Base-by-base conservation (phyloP, 2,113 vertebrate genomes). In the Falcunculus frontatus region DNA sequence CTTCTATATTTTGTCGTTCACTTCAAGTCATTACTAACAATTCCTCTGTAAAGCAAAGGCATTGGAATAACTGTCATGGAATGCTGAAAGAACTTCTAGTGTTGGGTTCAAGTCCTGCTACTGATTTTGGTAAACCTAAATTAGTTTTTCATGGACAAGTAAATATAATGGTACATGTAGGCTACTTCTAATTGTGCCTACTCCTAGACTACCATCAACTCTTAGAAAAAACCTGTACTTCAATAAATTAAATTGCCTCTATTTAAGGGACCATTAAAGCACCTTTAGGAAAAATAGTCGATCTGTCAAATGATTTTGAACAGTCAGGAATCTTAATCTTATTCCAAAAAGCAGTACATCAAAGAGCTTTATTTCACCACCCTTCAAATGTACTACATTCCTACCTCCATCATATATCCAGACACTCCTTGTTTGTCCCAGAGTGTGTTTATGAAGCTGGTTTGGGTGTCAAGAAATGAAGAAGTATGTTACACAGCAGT, bases 201-300 rank as follows among this genome's bases (percentile, higher is more conserved):
- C 35, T 82, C 21, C 17, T 50, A 39, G 13, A 46, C 42, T 73
- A 68, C 8, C 21, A 63, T 26, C 39, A 95, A 67, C 6, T 76
- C 5, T 9, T 53, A 23, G 8, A 3, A 9, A 21, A 27, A 35
- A 32, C 32, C 11, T 1, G 0, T 39, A 35, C 33, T 74, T 37
- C 14, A 72, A 35, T 12, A 56, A 56, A 74, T 33, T n/a, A 63
- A 59, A 62, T 29, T 75, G 2, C 8, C 5, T 55, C 9, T 67
- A 42, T 75, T 59, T 53, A 74, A 11, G 8, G 44, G 74, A 14
- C 37, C 23, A 50, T 35, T 2, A 87, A 87, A 78, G 1, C 21
- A 85, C 16, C 19, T 76, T 56, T 39, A 74, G 33, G 37, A 57
- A 86, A 76, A 56, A 12, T 13, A 72, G 25, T 41, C 9, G 26